phyloP scores from a whole-genome alignment of 2,113 vertebrate species.

The Vulpes ferrilata region DNA sequence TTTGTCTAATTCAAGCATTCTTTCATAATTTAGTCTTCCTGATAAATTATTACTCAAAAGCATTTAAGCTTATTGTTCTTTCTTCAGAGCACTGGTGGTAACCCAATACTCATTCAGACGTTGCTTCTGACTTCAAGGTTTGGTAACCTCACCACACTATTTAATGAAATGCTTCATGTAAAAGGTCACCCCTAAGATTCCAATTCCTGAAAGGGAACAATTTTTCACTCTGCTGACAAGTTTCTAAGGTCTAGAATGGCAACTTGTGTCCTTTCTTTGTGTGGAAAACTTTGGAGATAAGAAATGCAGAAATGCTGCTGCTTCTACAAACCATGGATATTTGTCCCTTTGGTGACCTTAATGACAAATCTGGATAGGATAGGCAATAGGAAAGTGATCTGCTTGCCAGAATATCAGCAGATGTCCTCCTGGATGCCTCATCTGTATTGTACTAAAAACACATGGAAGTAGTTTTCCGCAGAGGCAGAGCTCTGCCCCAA shows the following conservation, averaged over 20 bases:
- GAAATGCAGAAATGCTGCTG: background rate
- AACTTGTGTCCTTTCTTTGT: background rate
- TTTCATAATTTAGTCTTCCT: conserved; percentile 57
- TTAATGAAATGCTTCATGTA: background rate
- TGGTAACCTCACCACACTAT: background rate
- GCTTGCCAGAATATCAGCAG: conserved; percentile 47
- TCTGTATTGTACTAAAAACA: conserved; percentile 49
- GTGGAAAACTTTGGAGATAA: conserved; percentile 19
- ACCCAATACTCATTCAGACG: background rate
- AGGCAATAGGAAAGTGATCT: conserved; percentile 23
- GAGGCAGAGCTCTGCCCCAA: conserved; percentile 12
- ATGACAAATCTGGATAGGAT: conserved; percentile 27
- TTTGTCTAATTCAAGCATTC: conserved; percentile 71
- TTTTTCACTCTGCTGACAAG: background rate
- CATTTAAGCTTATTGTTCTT: conserved; percentile 48
- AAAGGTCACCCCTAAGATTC: background rate
- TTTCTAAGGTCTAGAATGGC: background rate
- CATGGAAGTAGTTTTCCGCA: conserved; percentile 42
- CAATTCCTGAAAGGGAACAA: background rate
- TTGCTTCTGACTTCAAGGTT: background rate
- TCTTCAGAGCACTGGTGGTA: conserved; percentile 30
- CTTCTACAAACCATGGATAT: conserved; percentile 8
- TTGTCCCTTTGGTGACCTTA: conserved; percentile 45
- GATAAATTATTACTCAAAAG: conserved; percentile 67
- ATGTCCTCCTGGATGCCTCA: background rate